phyloP scores from a whole-genome alignment of 2,888 invertebrate species.

The Physocephala rufipes region DNA sequence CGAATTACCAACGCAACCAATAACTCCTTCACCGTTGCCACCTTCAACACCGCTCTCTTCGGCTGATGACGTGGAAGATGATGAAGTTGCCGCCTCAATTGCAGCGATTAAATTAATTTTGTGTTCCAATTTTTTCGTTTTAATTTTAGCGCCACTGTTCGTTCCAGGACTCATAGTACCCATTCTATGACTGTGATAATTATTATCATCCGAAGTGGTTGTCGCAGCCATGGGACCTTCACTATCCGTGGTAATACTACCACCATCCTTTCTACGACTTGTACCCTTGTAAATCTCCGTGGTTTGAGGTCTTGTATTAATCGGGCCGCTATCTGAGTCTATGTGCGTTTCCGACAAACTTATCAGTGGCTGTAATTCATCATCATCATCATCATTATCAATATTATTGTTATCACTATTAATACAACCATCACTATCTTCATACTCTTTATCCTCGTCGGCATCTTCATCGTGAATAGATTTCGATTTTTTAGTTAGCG shows the following conservation, averaged over 20 bases:
- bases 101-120: conserved; percentile 61
- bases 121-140: conserved; percentile 61
- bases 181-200: conserved; percentile 38
- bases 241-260: conserved; percentile 55
- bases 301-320: neutral
- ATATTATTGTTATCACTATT: conserved; percentile 59
- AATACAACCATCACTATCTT: conserved; percentile 37
- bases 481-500: neutral
- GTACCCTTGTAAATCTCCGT: neutral
- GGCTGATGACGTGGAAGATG: conserved; percentile 61
- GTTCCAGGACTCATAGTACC: conserved; percentile 32
- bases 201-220: conserved; percentile 56
- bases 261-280: conserved; percentile 35
- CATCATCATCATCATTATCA: conserved; percentile 51
- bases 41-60: conserved; percentile 56
- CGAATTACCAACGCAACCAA: conserved; percentile 26
- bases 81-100: conserved; percentile 60
- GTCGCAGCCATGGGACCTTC: conserved; percentile 59
- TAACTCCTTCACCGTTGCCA: conserved; percentile 34
- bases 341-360: conserved; percentile 56
- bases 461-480: conserved; percentile 37
- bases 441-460: conserved; percentile 56
- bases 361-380: conserved; percentile 64
- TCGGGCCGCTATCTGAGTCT: conserved; percentile 31
- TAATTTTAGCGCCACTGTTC: conserved; percentile 51